Percentiles rank a stretch among this genome's conserved stretches.
phyloP scores from a whole-genome alignment of 2,888 invertebrate species.

The Nemurella pictetii region DNA sequence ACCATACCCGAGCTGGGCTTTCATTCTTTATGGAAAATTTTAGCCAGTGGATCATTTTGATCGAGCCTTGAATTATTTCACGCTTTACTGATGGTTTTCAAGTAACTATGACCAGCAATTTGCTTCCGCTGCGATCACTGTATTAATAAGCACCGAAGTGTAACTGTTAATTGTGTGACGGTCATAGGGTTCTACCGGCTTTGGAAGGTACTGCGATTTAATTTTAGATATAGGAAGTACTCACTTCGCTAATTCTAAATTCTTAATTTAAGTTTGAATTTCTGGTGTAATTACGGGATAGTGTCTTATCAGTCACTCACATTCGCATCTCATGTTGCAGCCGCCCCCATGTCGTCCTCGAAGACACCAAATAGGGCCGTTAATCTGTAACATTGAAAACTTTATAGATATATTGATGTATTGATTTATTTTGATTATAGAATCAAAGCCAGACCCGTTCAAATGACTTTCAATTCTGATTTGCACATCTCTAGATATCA shows the following conservation, averaged over 20 bases:
- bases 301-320: slow-evolving; percentile 50
- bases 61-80: not conserved
- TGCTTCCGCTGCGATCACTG: not conserved
- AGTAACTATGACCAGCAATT: not conserved
- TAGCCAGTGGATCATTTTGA: not conserved
- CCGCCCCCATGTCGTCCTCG: slow-evolving; percentile 66
- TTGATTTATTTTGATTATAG: no score
- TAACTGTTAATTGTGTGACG: not conserved
- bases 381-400: slow-evolving; percentile 61
- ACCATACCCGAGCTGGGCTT: not conserved
- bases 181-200: not conserved
- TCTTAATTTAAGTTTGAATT: not conserved
- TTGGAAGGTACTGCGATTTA: not conserved
- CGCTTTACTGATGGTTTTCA: not conserved
- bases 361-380: slow-evolving; percentile 70
- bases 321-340: slow-evolving; percentile 73
- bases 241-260: no score
- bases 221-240: not conserved
- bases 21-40: not conserved
- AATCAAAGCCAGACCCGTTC: no score
- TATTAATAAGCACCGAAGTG: not conserved
- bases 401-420: slow-evolving; percentile 19
- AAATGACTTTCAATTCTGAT: no score
- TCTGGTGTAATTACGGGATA: not conserved
- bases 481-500: no score